Percentiles rank a stretch among this genome's conserved stretches.
These are phyloP conservation scores for Hyposmocoma kahamanoa DNA, from an alignment of 1,140 invertebrate genomes.

Conservation along the genomic window DNA sequence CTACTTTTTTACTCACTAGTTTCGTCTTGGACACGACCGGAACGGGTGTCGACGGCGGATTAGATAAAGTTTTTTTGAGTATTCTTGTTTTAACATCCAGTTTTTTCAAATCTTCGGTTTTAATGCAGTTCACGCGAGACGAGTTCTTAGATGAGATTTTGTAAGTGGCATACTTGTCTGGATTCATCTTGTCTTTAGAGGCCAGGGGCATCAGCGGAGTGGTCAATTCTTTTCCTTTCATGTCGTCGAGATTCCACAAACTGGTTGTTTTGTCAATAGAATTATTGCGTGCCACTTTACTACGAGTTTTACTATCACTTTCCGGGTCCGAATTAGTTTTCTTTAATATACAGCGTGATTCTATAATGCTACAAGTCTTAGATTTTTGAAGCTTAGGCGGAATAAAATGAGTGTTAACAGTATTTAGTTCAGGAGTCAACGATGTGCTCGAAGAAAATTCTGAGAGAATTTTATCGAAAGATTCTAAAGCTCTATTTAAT, in stretches of 20 bases:
- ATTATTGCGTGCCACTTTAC: slow-evolving; percentile 54
- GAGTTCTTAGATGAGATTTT: slow-evolving; percentile 63
- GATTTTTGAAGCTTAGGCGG: slow-evolving; percentile 75
- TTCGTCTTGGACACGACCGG: slow-evolving; percentile 56
- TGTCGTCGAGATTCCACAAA: slow-evolving; percentile 72
- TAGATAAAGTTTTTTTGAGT: slow-evolving; percentile 69
- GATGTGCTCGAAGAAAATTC: slow-evolving; percentile 62
- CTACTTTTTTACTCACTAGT: slow-evolving; percentile 49
- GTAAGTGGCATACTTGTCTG: slow-evolving; percentile 70
- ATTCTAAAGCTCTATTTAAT: slow-evolving; percentile 76
- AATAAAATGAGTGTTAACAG: slow-evolving; percentile 40
- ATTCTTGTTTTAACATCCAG: slow-evolving; percentile 72
- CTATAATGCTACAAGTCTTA: slow-evolving; percentile 78
- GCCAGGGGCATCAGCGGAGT: slow-evolving; percentile 54
- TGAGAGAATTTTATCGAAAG: slow-evolving; percentile 78
- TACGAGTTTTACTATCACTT: slow-evolving; percentile 36
- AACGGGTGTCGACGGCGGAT: slow-evolving; percentile 64
- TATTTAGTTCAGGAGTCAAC: slow-evolving; percentile 29
- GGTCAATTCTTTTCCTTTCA: slow-evolving; percentile 66
- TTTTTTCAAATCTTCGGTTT: slow-evolving; percentile 63
- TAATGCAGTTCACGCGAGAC: slow-evolving; percentile 42
- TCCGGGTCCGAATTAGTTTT: slow-evolving; percentile 62
- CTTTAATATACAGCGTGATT: slow-evolving; percentile 76
- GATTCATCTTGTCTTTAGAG: slow-evolving; percentile 52
- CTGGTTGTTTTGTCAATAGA: slow-evolving; percentile 71